Evolutionary conservation across 2,888 invertebrate genomes (phyloP).

Genomic region (Acanthosoma haemorrhoidale): DNA sequence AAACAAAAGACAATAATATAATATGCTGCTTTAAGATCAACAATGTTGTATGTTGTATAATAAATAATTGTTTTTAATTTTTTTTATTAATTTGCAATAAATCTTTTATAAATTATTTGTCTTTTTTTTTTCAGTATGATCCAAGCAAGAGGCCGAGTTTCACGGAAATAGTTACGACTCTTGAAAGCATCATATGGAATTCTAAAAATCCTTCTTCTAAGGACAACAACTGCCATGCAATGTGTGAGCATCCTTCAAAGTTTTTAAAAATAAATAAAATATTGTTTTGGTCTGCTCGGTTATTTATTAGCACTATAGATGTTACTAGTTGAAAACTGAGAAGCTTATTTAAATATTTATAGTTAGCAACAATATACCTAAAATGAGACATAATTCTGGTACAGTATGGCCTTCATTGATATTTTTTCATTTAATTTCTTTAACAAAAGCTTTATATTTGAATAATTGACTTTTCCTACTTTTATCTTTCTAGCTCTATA

Average conservation of each 20-base stretch:
- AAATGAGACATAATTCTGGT: too few species aligned
- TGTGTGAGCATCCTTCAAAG: constrained; percentile 17
- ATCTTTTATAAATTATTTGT: not conserved
- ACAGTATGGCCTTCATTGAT: too few species aligned
- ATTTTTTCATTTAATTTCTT: not conserved
- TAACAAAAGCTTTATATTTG: too few species aligned
- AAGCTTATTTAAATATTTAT: too few species aligned
- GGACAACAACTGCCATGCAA: constrained; percentile 19
- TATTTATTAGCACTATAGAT: not conserved
- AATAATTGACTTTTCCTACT: not conserved
- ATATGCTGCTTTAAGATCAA: too few species aligned
- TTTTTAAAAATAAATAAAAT: constrained; percentile 20
- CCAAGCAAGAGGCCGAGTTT: constrained; percentile 83
- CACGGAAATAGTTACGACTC: constrained; percentile 65
- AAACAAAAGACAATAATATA: too few species aligned
- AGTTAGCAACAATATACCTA: too few species aligned
- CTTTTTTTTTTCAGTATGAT: constrained; percentile 62
- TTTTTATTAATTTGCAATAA: not conserved
- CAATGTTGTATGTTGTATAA: too few species aligned
- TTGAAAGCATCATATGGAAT: constrained; percentile 45
- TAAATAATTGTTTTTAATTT: not conserved
- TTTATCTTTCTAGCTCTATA: not conserved
- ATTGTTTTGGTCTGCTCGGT: constrained; percentile 14
- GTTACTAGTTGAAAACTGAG: too few species aligned
- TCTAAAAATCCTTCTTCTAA: constrained; percentile 29